Evolutionary conservation across 2,888 invertebrate genomes (phyloP), one percentile per base, ranked within the genome.

Genomic region (Ramazzottius varieornatus): DNA sequence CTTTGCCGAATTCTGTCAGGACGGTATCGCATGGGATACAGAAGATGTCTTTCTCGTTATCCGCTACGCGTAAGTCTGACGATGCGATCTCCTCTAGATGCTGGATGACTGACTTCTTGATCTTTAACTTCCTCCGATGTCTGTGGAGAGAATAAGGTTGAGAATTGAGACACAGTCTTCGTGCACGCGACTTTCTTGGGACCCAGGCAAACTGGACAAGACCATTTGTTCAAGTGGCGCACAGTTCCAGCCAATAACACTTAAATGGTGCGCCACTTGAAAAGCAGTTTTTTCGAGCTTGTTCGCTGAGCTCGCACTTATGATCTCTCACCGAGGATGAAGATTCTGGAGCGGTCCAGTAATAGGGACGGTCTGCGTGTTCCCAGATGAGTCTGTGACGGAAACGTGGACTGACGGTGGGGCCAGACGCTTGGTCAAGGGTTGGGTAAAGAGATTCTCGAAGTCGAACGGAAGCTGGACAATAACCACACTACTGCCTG

Each of bases 381-480:
- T n/a, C n/a, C n/a, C n/a, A n/a, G n/a, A n/a, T n/a, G n/a, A n/a
- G n/a, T n/a, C n/a, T n/a, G n/a, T n/a, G n/a, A n/a, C n/a, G n/a
- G n/a, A n/a, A n/a, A n/a, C n/a, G n/a, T n/a, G n/a, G n/a, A n/a
- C n/a, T n/a, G n/a, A n/a, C n/a, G n/a, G n/a, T n/a, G n/a, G n/a
- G n/a, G n/a, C n/a, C n/a, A n/a, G n/a, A n/a, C n/a, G n/a, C n/a
- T n/a, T n/a, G n/a, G n/a, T n/a, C n/a, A n/a, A n/a, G n/a, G n/a
- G n/a, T n/a, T n/a, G n/a, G n/a, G 40, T 4, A 29, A 54, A 54
- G 29, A 54, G 54, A 13, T 13, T 54, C 54, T 54, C 54, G 29
- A 54, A 54, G 20, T 54, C 54, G 29, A 54, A 54, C 54, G 54
- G 54, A 8, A 54, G 54, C 54, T 54, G 54, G 20, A 54, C 54